phyloP scores from a whole-genome alignment of 2,888 invertebrate genomes.

The Ariolimax columbianus region DNA sequence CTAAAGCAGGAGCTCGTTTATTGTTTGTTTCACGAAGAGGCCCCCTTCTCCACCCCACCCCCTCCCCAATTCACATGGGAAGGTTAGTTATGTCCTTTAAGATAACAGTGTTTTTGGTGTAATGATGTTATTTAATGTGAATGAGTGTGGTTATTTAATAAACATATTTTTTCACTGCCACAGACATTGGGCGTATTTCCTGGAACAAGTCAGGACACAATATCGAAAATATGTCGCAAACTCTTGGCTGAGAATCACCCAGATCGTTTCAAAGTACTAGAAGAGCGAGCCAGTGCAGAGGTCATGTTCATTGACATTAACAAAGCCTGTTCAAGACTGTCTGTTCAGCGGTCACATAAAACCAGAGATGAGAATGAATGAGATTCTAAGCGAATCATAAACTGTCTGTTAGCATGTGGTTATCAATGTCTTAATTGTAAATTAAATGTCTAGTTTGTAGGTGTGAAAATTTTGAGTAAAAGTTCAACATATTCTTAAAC shows the following conservation, averaged over 20 bases:
- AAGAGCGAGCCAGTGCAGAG: background rate
- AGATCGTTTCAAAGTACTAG: background rate
- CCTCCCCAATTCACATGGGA: no score
- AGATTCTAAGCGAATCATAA: no score
- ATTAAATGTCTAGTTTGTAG: no score
- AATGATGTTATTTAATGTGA: background rate
- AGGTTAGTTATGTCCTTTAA: no score
- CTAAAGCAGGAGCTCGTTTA: no score
- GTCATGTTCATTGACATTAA: background rate
- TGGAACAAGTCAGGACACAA: background rate
- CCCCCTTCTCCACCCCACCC: no score
- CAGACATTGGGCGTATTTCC: background rate
- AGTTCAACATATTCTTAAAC: no score
- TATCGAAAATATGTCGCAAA: background rate
- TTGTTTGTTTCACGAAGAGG: no score
- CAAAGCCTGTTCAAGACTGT: background rate
- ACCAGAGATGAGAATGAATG: background rate
- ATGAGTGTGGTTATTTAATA: background rate
- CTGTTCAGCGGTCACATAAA: background rate
- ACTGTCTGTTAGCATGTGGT: no score
- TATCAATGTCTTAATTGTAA: no score
- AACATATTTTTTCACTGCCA: background rate
- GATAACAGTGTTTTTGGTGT: no score
- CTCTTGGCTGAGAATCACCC: slow-evolving; percentile 6
- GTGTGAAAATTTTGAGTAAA: no score